phyloP scores from a whole-genome alignment of 2,797 vertebrate genomes.

The Gobionotothen gibberifrons region DNA sequence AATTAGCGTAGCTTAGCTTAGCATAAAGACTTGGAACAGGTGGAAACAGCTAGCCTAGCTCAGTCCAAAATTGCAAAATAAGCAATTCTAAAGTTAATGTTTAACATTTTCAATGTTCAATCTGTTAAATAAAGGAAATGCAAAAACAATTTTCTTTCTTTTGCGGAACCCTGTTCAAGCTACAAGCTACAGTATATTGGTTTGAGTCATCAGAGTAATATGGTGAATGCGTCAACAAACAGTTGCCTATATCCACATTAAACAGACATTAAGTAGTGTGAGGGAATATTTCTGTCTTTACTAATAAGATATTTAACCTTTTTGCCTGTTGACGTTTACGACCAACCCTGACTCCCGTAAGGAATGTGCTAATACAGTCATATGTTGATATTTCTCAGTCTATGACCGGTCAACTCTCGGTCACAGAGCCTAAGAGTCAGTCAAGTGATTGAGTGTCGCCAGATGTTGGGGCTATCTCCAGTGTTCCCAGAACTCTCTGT shows the following conservation, averaged over 20 bases:
- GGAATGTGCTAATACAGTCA: too few relatives aligned
- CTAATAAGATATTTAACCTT: too few relatives aligned
- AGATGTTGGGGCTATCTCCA: too few relatives aligned
- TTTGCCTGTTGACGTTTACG: too few relatives aligned
- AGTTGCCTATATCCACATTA: neutral
- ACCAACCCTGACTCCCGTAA: too few relatives aligned
- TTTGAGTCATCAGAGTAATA: neutral
- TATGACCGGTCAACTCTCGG: too few relatives aligned
- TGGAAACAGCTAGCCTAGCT: neutral
- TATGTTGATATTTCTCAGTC: too few relatives aligned
- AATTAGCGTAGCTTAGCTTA: slow-evolving; percentile 6
- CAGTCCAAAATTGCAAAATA: neutral
- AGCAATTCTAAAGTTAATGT: neutral
- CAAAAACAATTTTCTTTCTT: neutral
- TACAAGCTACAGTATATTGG: neutral
- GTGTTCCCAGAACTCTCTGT: too few relatives aligned
- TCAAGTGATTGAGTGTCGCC: too few relatives aligned
- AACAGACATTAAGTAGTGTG: neutral
- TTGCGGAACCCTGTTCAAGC: neutral
- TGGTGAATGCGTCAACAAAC: neutral
- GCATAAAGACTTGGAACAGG: neutral
- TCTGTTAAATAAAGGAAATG: too few relatives aligned
- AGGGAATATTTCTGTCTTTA: too few relatives aligned
- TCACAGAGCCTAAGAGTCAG: too few relatives aligned
- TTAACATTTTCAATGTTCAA: neutral